Evolutionary conservation across 2,113 vertebrate species (phyloP), one percentile per base, ranked within the genome.

Genomic region (Lepisosteus oculatus): DNA sequence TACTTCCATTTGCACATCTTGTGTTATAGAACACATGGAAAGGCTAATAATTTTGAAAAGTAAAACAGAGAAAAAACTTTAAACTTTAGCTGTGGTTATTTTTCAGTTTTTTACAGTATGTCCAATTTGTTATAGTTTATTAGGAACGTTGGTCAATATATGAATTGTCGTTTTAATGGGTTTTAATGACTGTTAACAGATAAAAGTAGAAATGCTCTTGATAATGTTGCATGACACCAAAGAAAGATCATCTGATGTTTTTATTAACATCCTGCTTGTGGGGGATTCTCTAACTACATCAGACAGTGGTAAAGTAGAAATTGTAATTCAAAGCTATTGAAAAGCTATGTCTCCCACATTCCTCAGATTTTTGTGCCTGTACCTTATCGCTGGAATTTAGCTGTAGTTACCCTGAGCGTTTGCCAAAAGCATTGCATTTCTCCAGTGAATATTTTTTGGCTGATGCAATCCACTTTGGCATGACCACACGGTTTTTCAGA

Each of bases 341-440:
- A 47, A 43, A n/a, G 56, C 81, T 77, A 71, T 80, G 64, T 77
- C 14, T 79, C 43, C 45, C 67, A 77, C 79, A 65, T 85, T 83
- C 73, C 73, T 80, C 44, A 74, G 65, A 80, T 83, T 80, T 77
- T 77, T 77, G 67, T 45, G 69, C 55, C 63, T 70, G 70, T 76
- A 78, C 73, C 74, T 76, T 69, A 75, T 74, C 77, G 68, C 57
- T 76, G 78, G 80, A 84, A 78, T 82, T 70, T 79, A 73, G 67
- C 73, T 71, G 78, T 85, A 78, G 76, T 77, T 71, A 6, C 55
- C 14, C 51, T 74, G 61, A 55, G 71, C 73, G 56, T 71, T 72
- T 65, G 71, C 72, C 72, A 74, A 43, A 11, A 72, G 69, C 47
- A 14, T 15, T 4, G 51, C 55, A 43, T 43, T 55, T 29, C 47